phyloP scores from a whole-genome alignment of 2,797 vertebrate species.

The Telmatherina bonti region DNA sequence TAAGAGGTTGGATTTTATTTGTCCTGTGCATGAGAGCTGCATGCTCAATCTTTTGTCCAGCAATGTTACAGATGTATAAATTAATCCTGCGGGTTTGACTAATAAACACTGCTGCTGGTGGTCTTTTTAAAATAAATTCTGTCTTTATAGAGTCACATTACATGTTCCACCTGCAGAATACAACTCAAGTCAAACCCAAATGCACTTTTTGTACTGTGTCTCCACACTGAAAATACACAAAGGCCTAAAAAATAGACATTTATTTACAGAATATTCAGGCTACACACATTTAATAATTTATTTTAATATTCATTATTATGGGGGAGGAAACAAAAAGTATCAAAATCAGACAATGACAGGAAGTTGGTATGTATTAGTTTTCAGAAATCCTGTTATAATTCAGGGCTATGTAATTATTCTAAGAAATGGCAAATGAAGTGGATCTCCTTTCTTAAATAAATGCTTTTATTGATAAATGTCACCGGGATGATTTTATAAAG shows the following conservation, averaged over 20 bases:
- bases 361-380: too few species aligned
- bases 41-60: not conserved
- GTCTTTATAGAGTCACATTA: not conserved
- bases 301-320: too few species aligned
- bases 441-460: not conserved
- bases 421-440: too few species aligned
- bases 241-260: too few species aligned
- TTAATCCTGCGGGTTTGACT: not conserved
- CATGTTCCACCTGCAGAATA: not conserved
- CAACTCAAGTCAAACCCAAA: not conserved
- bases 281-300: too few species aligned
- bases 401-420: too few species aligned
- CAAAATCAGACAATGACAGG: too few species aligned
- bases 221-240: constrained; percentile 14
- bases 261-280: too few species aligned
- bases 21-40: constrained; percentile 7
- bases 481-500: not conserved
- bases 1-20: constrained; percentile 54
- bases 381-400: too few species aligned
- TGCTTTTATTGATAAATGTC: not conserved
- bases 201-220: not conserved
- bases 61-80: not conserved
- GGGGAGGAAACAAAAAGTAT: too few species aligned
- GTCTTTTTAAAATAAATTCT: constrained; percentile 2
- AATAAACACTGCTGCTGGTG: not conserved